Percentiles rank a stretch among this genome's conserved stretches.
Evolutionary conservation across 2,888 invertebrate genomes (phyloP).

Genomic region (Pheosia tremula): DNA sequence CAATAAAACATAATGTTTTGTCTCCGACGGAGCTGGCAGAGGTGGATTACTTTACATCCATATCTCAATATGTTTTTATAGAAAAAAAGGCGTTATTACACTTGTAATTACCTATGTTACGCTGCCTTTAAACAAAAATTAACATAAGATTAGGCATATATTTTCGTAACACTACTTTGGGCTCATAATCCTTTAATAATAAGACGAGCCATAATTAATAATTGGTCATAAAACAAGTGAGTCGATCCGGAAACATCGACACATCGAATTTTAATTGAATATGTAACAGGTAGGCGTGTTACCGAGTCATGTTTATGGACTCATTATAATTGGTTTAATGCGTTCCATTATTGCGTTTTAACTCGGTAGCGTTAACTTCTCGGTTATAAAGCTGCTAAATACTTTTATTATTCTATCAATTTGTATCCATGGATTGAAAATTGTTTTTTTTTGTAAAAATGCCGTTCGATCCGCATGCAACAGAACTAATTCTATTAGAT

Average conservation of each 20-base stretch:
- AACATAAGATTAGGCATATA: no score
- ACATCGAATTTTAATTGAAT: conserved; percentile 25
- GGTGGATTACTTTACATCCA: no score
- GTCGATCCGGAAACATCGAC: conserved; percentile 24
- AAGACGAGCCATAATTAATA: conserved; percentile 13
- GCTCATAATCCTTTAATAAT: conserved; percentile 14
- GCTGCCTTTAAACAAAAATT: no score
- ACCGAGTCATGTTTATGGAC: neutral
- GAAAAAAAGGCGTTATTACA: no score
- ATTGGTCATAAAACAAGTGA: conserved; percentile 34
- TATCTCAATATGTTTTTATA: no score
- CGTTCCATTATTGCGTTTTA: neutral
- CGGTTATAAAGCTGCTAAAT: neutral
- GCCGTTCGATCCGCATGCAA: no score
- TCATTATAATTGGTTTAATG: conserved; percentile 10
- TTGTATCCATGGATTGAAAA: neutral
- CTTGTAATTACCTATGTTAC: no score
- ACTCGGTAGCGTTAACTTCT: neutral
- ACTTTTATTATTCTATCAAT: neutral
- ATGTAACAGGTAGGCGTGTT: conserved; percentile 21
- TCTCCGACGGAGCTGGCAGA: no score
- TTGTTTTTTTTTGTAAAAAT: no score
- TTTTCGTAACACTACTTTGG: neutral
- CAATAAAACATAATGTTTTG: no score
- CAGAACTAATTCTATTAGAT: no score